Base-by-base conservation (phyloP, 2,888 invertebrate genomes). In the Desoria tigrina region DNA sequence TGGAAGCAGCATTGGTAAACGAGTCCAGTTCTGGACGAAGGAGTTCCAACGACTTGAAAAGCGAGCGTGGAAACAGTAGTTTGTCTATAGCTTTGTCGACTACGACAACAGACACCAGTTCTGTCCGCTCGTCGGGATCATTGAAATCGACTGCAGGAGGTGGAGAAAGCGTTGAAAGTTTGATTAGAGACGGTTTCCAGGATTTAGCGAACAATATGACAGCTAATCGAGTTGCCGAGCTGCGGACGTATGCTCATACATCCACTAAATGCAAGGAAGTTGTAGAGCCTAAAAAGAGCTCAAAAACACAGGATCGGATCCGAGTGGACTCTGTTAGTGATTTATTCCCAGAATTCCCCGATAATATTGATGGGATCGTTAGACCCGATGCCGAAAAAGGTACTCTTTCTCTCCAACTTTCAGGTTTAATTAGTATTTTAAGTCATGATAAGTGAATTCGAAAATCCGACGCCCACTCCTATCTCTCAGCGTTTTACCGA, bases 291-390 rank as follows among this genome's bases (percentile, higher is more conserved):
- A 16, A 4, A 9, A 26, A 51, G 51, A 24, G 26, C 9, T 16
- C 21, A 51, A 23, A 16, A 7, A 23, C 6, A 24, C 4, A 16
- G 45, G 23, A 45, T 6, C 27, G 14, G 16, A 51, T 21, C 21
- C 16, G 51, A 7, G 51, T 50, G 49, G 71, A 68, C 45, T 65
- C 66, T 0, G 63, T 71, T 6, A 65, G 65, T 50, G 37, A 53
- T 26, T 56, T 71, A 65, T 71, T 69, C 45, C 65, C 66, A 11
- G 16, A 55, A 11, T 37, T 71, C 11, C 68, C 68, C 16, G n/a
- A n/a, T n/a, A 50, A 64, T 2, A 61, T 28, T 39, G 66, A 68
- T 21, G 64, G 54, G 51, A 24, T 71, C 11, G 45, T 68, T 42
- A 59, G 57, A 58, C 66, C 71, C 4, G 56, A 68, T 62, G 21